Conservation (phyloP, 2,113 vertebrate genomes). For the Platycercus adscitus region DNA sequence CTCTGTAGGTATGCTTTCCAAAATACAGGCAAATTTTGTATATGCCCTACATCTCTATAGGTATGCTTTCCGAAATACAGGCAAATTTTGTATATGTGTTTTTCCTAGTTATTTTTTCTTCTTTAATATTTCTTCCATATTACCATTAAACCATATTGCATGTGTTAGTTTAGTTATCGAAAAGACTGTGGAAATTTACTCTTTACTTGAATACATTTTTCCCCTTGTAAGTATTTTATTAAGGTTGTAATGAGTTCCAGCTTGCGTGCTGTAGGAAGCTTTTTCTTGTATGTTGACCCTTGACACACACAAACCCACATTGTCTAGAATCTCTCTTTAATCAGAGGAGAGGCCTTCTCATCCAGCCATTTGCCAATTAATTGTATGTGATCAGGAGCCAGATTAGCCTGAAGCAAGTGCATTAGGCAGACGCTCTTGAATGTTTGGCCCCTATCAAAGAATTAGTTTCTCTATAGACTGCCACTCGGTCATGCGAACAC, state of each 20-base stretch:
- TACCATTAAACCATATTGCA: conserved; percentile 15
- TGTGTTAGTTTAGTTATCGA: conserved; percentile 44
- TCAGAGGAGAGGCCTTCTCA: conserved; percentile 54
- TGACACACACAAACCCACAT: conserved; percentile 79
- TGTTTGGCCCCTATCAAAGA: not conserved
- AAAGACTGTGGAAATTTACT: conserved; percentile 37
- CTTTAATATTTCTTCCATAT: conserved; percentile 14
- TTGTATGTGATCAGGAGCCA: conserved; percentile 49
- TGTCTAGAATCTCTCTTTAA: conserved; percentile 76
- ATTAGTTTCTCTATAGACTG: not conserved
- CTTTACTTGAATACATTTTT: conserved; percentile 39
- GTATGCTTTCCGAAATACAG: not conserved
- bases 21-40: not conserved
- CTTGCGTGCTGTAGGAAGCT: conserved; percentile 74
- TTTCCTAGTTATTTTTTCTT: conserved; percentile 31
- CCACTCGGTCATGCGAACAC: not conserved
- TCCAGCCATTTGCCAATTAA: conserved; percentile 29
- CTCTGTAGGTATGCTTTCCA: not conserved
- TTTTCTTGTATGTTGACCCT: conserved; percentile 78
- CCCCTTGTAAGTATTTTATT: conserved; percentile 74
- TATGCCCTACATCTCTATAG: not conserved
- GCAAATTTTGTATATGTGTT: not conserved
- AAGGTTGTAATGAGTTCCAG: conserved; percentile 79
- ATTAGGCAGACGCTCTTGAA: conserved; percentile 2
- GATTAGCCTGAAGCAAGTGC: not conserved